Percentiles rank a stretch among this genome's conserved stretches.
These are phyloP conservation scores for Carcinoscorpius rotundicauda DNA, from an alignment of 1,140 invertebrate genomes.

Conservation along the genomic window DNA sequence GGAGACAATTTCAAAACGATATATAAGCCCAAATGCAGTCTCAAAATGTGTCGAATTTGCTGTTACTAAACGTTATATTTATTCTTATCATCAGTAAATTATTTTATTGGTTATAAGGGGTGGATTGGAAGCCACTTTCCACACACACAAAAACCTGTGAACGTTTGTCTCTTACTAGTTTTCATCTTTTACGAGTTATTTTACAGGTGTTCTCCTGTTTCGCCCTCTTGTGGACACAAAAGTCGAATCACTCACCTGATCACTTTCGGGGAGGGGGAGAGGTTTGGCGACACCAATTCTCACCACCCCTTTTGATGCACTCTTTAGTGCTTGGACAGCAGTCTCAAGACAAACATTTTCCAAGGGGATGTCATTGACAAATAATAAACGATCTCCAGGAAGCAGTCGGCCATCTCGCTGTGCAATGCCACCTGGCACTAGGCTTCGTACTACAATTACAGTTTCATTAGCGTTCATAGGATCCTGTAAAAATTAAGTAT, in stretches of 20 bases:
- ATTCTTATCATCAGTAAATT: too few relatives aligned
- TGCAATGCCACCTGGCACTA: constrained; percentile 94
- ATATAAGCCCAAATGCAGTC: too few relatives aligned
- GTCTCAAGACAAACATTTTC: constrained; percentile 92
- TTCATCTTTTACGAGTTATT: too few relatives aligned
- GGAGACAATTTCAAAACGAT: too few relatives aligned
- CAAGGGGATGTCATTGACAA: constrained; percentile 88
- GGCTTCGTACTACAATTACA: constrained; percentile 93
- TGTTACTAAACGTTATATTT: too few relatives aligned
- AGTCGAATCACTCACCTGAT: constrained; percentile 20
- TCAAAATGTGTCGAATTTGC: too few relatives aligned
- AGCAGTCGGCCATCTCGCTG: constrained; percentile 90
- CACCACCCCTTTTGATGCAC: constrained; percentile 81
- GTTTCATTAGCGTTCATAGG: constrained; percentile 90
- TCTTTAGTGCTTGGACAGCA: constrained; percentile 81
- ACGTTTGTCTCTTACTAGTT: too few relatives aligned
- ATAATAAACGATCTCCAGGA: constrained; percentile 90
- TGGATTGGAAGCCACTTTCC: too few relatives aligned
- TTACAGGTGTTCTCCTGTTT: too few relatives aligned
- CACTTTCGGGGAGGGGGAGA: constrained; percentile 63
- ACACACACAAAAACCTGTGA: too few relatives aligned
- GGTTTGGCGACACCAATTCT: constrained; percentile 95
- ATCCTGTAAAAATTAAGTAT: constrained; percentile 44
- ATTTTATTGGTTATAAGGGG: too few relatives aligned
- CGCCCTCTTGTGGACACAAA: constrained; percentile 11